phyloP scores from a whole-genome alignment of 1,140 invertebrate species.

The Muscidifurax raptorellus region DNA sequence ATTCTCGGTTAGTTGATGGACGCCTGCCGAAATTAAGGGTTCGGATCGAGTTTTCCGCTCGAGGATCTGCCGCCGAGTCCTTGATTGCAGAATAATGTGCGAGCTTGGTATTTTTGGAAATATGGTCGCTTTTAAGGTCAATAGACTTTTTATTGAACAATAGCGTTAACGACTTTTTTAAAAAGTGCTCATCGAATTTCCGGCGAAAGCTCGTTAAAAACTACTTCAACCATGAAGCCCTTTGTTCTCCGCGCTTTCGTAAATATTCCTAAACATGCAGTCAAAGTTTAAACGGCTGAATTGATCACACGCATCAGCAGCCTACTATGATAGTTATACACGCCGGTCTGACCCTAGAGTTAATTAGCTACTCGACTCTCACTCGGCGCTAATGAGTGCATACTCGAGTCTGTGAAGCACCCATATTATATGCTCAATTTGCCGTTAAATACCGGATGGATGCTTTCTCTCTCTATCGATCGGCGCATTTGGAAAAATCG shows the following conservation, averaged over 20 bases:
- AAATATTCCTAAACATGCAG: neutral
- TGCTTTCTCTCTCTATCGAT: neutral
- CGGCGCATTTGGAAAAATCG: neutral
- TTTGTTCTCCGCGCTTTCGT: neutral
- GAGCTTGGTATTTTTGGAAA: neutral
- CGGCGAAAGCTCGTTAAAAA: neutral
- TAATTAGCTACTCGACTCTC: constrained; percentile 59
- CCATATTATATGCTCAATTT: constrained; percentile 48
- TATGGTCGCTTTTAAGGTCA: too few species aligned
- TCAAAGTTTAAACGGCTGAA: neutral
- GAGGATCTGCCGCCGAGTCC: too few species aligned
- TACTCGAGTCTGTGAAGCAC: constrained; percentile 35
- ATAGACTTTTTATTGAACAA: too few species aligned
- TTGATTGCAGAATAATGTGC: neutral
- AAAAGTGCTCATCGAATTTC: too few species aligned
- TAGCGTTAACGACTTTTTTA: too few species aligned
- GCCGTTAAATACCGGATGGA: neutral
- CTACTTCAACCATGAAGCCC: too few species aligned
- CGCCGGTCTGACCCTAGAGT: constrained; percentile 54
- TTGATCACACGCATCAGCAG: neutral
- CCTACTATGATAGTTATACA: neutral
- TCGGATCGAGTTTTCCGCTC: neutral
- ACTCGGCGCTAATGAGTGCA: constrained; percentile 55
- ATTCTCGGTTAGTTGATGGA: neutral
- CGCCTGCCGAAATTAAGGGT: constrained; percentile 31